Evolutionary conservation across 2,113 vertebrate species (phyloP).

Genomic region (Myiozetetes cayanensis): DNA sequence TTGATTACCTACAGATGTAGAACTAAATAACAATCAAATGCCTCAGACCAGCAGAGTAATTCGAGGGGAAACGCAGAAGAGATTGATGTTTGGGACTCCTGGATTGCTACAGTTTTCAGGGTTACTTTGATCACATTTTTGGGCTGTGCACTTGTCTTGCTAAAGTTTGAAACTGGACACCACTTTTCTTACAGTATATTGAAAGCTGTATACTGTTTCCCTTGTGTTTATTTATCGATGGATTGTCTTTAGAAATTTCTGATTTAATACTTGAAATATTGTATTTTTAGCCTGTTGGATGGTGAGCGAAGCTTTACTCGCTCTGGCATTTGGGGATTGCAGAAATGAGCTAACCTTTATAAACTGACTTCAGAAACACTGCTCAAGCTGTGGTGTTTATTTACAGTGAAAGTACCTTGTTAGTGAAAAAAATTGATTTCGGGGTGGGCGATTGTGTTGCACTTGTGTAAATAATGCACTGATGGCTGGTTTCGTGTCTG

Average conservation of each 20-base stretch:
- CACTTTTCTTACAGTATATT: slow-evolving; percentile 44
- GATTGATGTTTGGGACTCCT: background rate
- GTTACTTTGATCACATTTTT: slow-evolving; percentile 36
- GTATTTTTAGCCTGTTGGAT: slow-evolving; percentile 31
- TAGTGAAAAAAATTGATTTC: background rate
- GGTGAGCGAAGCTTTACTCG: slow-evolving; percentile 20
- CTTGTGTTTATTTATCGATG: slow-evolving; percentile 43
- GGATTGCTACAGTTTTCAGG: slow-evolving; percentile 56
- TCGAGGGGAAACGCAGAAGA: background rate
- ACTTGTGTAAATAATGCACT: slow-evolving; percentile 67
- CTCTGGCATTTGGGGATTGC: slow-evolving; percentile 30
- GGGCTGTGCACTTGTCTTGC: slow-evolving; percentile 35
- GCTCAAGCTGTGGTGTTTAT: slow-evolving; percentile 24
- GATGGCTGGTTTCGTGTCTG: slow-evolving; percentile 50
- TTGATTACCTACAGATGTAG: slow-evolving; percentile 35
- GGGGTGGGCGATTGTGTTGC: slow-evolving; percentile 21
- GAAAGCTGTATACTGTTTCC: slow-evolving; percentile 21
- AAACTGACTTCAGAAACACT: slow-evolving; percentile 43
- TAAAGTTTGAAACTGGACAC: slow-evolving; percentile 40
- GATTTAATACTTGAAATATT: slow-evolving; percentile 68
- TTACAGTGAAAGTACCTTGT: background rate
- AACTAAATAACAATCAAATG: slow-evolving; percentile 21
- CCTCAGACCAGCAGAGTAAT: slow-evolving; percentile 50
- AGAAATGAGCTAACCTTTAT: slow-evolving; percentile 41
- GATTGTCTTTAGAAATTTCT: slow-evolving; percentile 56